phyloP scores from a whole-genome alignment of 2,113 vertebrate genomes.

The Picathartes gymnocephalus region DNA sequence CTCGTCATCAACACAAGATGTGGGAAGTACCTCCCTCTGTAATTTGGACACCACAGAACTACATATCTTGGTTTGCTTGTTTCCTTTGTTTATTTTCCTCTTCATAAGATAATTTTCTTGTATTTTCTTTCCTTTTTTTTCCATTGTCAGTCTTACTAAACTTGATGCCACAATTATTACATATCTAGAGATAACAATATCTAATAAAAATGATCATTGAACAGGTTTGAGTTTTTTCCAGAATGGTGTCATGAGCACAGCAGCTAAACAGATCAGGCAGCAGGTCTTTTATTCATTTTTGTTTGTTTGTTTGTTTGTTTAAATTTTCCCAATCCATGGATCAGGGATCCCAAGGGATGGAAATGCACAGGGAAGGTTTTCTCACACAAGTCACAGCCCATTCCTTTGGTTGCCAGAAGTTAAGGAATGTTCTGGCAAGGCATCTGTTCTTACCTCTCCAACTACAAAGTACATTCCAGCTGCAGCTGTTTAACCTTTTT shows the following conservation, averaged over 20 bases:
- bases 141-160: neutral
- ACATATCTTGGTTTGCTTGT: accelerated
- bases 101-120: neutral
- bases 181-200: neutral
- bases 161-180: neutral
- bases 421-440: constrained; percentile 27
- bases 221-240: neutral
- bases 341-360: neutral
- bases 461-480: neutral
- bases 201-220: neutral
- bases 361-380: neutral
- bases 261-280: neutral
- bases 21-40: neutral
- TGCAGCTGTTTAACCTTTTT: neutral
- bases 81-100: neutral
- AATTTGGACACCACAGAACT: neutral
- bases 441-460: neutral
- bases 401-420: neutral
- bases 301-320: too few relatives aligned
- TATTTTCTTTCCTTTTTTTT: neutral
- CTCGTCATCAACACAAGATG: neutral
- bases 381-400: neutral
- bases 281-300: neutral
- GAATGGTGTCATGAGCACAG: neutral
- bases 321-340: neutral